Base-by-base conservation (phyloP, 2,888 invertebrate species). In the Ametastegia equiseti region DNA sequence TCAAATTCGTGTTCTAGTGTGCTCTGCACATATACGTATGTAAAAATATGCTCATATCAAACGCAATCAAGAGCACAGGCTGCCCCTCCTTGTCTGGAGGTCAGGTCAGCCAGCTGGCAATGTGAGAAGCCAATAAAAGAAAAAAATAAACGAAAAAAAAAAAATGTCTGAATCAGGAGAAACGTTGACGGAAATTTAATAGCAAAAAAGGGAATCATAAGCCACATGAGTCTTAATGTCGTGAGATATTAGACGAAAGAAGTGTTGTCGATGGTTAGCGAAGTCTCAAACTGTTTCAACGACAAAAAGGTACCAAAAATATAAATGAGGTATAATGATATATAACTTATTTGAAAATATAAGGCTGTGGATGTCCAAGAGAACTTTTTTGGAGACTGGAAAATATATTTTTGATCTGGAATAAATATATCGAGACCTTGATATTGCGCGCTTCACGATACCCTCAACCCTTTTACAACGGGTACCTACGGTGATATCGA, bases 401-500 rank as follows among this genome's bases (percentile, higher is more conserved):
- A 30, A 19, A 11, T 4, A n/a, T 39, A 39, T 30, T 63, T 33
- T 33, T n/a, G n/a, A 33, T 63, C 33, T n/a, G 63, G 13, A 30
- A 13, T 19, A n/a, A 63, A 63, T 54, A 54, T 63, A 33, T 15
- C 63, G n/a, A 60, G 60, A 3, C 7, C 33, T 63, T 69, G 45
- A 69, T 30, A 39, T 47, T 69, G 9, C 42, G 9, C 42, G 7
- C 39, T 42, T 69, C 11, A 39, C 69, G 42, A 33, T 75, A 50
- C 7, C 54, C 23, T 75, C 4, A 75, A 75, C 75, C 75, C 75
- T 50, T 75, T 75, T 36, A 3, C 19, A 19, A n/a, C 33, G 19
- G 11, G 19, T 33, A 33, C n/a, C n/a, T n/a, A n/a, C 36, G 6
- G 54, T 54, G 30, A 71, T 71, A 75, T 75, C 75, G 75, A 75